Base-by-base conservation (phyloP, 2,797 vertebrate genomes). In the Choloepus didactylus region DNA sequence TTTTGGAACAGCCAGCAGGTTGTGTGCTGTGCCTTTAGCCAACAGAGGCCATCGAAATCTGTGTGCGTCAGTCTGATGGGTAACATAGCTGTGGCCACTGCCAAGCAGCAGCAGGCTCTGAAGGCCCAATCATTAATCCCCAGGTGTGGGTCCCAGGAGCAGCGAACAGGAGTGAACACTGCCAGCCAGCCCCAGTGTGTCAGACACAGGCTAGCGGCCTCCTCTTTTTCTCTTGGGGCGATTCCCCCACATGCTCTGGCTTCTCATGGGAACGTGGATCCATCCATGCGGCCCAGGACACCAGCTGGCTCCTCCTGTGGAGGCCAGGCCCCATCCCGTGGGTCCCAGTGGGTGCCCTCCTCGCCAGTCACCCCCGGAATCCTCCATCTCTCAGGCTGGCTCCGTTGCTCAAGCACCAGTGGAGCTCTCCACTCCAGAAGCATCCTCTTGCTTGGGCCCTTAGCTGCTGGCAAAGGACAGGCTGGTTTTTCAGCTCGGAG, bases 41-140 rank as follows among this genome's bases (percentile, higher is more conserved):
- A 31, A 1, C 27, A 35, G 27, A 82, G 56, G n/a, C 76, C 2
- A 0, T 89, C 67, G 14, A 16, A 60, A 41, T 75, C 97, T 41
- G 25, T 44, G 87, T 54, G 62, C 82, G 70, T 15, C 67, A 76
- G 6, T 64, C 72, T 82, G 72, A 79, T 51, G 80, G 93, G 80
- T 89, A 76, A 83, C 66, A 46, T 79, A 46, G 60, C 29, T 25
- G 10, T 38, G 8, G n/a, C 54, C 2, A 23, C 3, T 3, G 6
- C 16, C 1, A 0, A 23, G 31, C 6, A 6, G 29, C 73, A 4
- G 0, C 29, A 0, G 23, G 59, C 38, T 3, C 41, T 2, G 49
- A 25, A 38, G 16, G 54, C 31, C 23, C 19, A 0, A 6, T 9
- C 18, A 4, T 12, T 2, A 25, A 19, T 12, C 54, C 46, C 18